Evolutionary conservation across 2,888 invertebrate species (phyloP).

Genomic region (Eurytoma adleriae): DNA sequence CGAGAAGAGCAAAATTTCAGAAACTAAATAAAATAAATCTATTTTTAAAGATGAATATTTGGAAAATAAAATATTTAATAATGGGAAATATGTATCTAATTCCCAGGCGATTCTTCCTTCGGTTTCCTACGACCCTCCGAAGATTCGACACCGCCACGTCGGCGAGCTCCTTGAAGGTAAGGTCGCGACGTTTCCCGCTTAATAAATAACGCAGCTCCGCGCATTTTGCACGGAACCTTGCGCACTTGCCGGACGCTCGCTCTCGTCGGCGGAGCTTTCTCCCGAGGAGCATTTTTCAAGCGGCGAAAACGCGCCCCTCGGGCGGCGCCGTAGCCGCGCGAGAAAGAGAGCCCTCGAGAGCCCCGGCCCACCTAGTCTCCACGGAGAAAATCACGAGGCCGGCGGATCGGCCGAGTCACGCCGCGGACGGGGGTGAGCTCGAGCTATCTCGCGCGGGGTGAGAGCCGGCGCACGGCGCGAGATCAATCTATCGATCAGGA

Average conservation of each 20-base stretch:
- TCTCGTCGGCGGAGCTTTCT: slow-evolving; percentile 43
- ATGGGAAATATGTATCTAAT: no score
- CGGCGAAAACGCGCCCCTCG: slow-evolving; percentile 42
- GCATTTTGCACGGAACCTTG: neutral
- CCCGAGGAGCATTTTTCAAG: slow-evolving; percentile 47
- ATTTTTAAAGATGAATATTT: no score
- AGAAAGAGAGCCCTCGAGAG: slow-evolving; percentile 46
- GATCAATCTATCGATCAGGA: slow-evolving; percentile 59
- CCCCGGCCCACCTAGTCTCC: neutral
- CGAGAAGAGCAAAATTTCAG: no score
- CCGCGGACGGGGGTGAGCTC: slow-evolving; percentile 13
- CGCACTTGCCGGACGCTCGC: neutral
- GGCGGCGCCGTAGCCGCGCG: slow-evolving; percentile 10
- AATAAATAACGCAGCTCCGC: slow-evolving; percentile 2
- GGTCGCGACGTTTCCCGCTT: neutral
- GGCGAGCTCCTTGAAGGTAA: no score
- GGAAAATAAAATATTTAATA: no score
- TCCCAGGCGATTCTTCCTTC: no score
- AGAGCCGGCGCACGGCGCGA: slow-evolving; percentile 39
- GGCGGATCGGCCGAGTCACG: slow-evolving; percentile 63
- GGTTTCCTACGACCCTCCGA: no score
- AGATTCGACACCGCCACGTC: no score
- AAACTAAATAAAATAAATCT: no score
- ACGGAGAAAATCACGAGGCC: slow-evolving; percentile 55
- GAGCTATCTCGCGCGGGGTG: slow-evolving; percentile 29